Conservation (phyloP, 2,113 vertebrate genomes). For the Psittacula cyanocephala region DNA sequence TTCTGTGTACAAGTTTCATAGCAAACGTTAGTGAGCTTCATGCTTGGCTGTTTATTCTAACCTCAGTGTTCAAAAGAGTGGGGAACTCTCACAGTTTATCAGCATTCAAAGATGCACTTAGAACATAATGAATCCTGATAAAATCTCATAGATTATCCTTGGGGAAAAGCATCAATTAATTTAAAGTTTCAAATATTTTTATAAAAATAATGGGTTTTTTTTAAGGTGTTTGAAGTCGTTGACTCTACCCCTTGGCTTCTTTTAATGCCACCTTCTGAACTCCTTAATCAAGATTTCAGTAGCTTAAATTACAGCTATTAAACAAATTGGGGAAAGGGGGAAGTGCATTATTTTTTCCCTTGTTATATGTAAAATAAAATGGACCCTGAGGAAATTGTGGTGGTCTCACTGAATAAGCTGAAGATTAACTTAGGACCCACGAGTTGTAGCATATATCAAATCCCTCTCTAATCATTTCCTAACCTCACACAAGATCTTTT, state of each 20-base stretch:
- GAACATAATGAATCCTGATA: conserved; percentile 4
- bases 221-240: conserved; percentile 11
- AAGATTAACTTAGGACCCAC: not conserved
- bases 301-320: conserved; percentile 31
- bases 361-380: not conserved
- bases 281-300: conserved; percentile 13
- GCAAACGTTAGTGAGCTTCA: not conserved
- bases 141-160: not conserved
- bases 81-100: not conserved
- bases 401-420: not conserved
- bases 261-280: conserved; percentile 7
- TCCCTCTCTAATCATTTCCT: not conserved
- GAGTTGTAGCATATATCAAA: not conserved
- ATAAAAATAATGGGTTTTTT: not conserved
- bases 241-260: not conserved
- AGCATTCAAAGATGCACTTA: not conserved
- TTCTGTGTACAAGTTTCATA: not conserved
- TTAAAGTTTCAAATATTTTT: not conserved
- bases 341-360: not conserved
- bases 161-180: not conserved
- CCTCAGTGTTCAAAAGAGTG: not conserved
- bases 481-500: not conserved
- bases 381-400: not conserved
- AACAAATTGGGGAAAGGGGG: not conserved
- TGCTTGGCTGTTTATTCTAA: not conserved